Evolutionary conservation across 2,888 invertebrate genomes (phyloP).

Genomic region (Erpobdella octoculata): DNA sequence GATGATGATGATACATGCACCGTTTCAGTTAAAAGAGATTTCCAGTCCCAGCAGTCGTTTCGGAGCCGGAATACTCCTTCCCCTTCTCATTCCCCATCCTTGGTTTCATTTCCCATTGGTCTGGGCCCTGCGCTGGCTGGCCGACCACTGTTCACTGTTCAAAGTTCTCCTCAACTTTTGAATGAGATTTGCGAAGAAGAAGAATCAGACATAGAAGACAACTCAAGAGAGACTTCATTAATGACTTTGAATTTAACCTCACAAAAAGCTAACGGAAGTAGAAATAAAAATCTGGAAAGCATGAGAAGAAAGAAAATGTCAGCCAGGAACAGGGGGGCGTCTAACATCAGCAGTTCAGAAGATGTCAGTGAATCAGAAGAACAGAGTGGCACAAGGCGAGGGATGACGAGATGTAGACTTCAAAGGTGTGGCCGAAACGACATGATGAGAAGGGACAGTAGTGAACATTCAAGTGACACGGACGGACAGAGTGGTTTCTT

Average conservation of each 20-base stretch:
- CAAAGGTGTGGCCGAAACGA: not conserved
- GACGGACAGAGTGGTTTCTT: constrained; percentile 41
- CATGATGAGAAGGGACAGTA: constrained; percentile 44
- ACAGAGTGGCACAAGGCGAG: constrained; percentile 40
- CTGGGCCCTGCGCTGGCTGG: constrained; percentile 41
- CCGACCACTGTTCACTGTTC: constrained; percentile 52
- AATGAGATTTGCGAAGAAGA: constrained; percentile 67
- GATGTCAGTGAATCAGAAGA: constrained; percentile 76
- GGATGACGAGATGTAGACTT: not conserved
- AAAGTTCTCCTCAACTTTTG: constrained; percentile 56
- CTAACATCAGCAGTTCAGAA: constrained; percentile 70
- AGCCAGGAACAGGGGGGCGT: not conserved
- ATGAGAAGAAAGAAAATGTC: not conserved
- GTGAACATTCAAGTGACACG: constrained; percentile 51
- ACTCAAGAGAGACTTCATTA: constrained; percentile 34
- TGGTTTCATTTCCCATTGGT: constrained; percentile 1
- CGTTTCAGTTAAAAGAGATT: constrained; percentile 49
- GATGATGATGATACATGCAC: constrained; percentile 14
- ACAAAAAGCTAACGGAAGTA: not conserved
- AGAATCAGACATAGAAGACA: constrained; percentile 53
- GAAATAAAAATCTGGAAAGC: not conserved
- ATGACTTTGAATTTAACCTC: not conserved
- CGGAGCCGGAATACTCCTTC: not conserved
- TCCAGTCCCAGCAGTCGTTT: not conserved
- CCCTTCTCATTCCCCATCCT: not conserved